Percentiles rank a stretch among this genome's conserved stretches.
Conservation (phyloP, 1,140 invertebrate species). For the Drosophila truncata region DNA sequence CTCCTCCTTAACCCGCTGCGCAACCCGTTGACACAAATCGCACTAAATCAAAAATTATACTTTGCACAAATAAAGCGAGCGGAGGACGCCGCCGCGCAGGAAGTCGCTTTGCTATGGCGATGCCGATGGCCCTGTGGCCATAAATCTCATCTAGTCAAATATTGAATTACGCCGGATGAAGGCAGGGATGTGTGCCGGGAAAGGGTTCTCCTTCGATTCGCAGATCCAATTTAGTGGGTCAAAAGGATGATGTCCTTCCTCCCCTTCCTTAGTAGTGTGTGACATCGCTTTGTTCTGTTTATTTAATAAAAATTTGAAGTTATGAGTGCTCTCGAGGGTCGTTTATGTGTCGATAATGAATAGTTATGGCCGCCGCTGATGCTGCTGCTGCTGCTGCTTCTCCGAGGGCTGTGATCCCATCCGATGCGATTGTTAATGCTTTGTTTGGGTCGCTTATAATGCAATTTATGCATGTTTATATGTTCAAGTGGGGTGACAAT, state of each 20-base stretch:
- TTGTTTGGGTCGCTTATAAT: slow-evolving; percentile 77
- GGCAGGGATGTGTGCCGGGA: slow-evolving; percentile 12
- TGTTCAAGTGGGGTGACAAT: slow-evolving; percentile 54
- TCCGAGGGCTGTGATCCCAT: slow-evolving; percentile 18
- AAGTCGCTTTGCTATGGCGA: slow-evolving; percentile 43
- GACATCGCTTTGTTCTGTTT: slow-evolving; percentile 76
- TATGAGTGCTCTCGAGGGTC: slow-evolving; percentile 66
- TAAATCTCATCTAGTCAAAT: slow-evolving; percentile 85
- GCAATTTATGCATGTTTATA: slow-evolving; percentile 79
- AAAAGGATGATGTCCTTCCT: slow-evolving; percentile 58
- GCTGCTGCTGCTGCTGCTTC: slow-evolving; percentile 47
- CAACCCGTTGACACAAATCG: slow-evolving; percentile 75
- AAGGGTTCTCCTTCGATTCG: slow-evolving; percentile 52
- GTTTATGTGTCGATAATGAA: slow-evolving; percentile 83
- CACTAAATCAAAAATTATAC: slow-evolving; percentile 84
- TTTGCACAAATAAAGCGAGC: slow-evolving; percentile 73
- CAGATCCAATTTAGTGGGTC: slow-evolving; percentile 78
- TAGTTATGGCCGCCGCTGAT: slow-evolving; percentile 74
- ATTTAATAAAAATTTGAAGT: slow-evolving; percentile 83
- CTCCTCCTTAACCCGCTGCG: slow-evolving; percentile 46
- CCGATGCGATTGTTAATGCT: slow-evolving; percentile 39
- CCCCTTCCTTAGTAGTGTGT: slow-evolving; percentile 30
- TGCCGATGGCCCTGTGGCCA: slow-evolving; percentile 62
- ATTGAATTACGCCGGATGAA: slow-evolving; percentile 82
- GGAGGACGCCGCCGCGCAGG: slow-evolving; percentile 32